Evolutionary conservation across 2,797 vertebrate genomes (phyloP).

Genomic region (Spondyliosoma cantharus): DNA sequence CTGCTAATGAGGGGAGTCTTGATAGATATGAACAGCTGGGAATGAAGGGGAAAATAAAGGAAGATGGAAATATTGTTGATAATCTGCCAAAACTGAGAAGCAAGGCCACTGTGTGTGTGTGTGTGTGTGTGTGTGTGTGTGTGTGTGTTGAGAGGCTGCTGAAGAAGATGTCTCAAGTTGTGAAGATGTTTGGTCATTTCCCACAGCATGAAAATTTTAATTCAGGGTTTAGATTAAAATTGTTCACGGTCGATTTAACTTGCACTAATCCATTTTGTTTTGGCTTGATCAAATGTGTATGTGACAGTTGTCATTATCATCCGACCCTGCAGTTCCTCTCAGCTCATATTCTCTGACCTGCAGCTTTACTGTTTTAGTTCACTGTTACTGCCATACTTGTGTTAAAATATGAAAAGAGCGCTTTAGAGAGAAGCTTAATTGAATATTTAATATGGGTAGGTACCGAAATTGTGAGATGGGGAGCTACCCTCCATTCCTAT

Average conservation of each 20-base stretch:
- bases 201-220: background rate
- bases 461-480: background rate
- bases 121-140: too few species aligned
- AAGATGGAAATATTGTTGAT: slow-evolving; percentile 42
- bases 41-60: slow-evolving; percentile 24
- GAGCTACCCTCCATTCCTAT: too few species aligned
- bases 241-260: background rate
- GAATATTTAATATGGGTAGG: too few species aligned
- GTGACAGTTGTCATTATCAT: background rate
- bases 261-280: background rate
- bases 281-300: background rate
- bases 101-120: background rate
- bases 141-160: background rate
- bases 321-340: background rate
- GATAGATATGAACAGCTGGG: slow-evolving; percentile 63
- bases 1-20: slow-evolving; percentile 51
- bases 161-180: background rate
- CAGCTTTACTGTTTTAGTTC: slow-evolving; percentile 9
- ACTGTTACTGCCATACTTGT: background rate
- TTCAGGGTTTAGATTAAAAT: background rate
- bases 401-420: background rate
- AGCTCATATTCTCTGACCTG: background rate
- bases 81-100: slow-evolving; percentile 49
- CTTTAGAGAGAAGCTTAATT: background rate
- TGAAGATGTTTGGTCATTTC: background rate